phyloP scores from a whole-genome alignment of 53 echinoderm and acorn worm species.

The Echinarachnius parma region DNA sequence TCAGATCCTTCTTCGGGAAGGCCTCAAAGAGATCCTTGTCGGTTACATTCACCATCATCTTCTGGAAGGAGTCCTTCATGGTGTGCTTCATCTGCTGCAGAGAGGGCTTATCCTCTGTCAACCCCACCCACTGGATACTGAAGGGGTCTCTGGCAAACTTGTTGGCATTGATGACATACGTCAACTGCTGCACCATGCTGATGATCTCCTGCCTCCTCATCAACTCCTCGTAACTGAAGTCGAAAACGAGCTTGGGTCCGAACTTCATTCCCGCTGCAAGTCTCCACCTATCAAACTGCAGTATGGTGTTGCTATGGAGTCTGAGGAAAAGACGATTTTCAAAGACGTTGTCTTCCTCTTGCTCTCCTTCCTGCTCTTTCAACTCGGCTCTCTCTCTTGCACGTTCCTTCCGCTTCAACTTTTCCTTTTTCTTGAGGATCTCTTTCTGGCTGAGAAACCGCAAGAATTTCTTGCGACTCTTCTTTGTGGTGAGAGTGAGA shows the following conservation, averaged over 20 bases:
- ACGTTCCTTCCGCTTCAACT: conserved; percentile 38
- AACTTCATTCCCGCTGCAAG: conserved; percentile 85
- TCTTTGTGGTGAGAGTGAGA: conserved; percentile 45
- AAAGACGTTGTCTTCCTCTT: conserved; percentile 49
- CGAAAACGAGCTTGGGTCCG: conserved; percentile 74
- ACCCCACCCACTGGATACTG: conserved; percentile 67
- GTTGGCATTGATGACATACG: conserved; percentile 53
- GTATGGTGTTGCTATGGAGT: conserved; percentile 22
- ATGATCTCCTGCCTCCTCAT: conserved; percentile 72
- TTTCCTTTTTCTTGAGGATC: conserved; percentile 46
- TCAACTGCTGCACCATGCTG: conserved; percentile 66
- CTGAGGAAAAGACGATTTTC: conserved; percentile 23
- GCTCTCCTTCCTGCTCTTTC: background rate
- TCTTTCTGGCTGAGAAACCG: conserved; percentile 62
- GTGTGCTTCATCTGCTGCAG: conserved; percentile 57
- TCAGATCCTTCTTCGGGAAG: conserved; percentile 68
- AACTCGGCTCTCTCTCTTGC: background rate
- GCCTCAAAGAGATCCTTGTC: conserved; percentile 61
- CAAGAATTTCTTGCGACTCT: conserved; percentile 58
- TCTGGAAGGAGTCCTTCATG: conserved; percentile 29
- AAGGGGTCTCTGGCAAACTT: conserved; percentile 70
- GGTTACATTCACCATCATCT: conserved; percentile 64
- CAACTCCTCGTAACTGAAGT: conserved; percentile 73
- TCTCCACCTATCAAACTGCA: conserved; percentile 56
- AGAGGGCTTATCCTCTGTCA: conserved; percentile 33